Evolutionary conservation across 1,140 invertebrate genomes (phyloP).

Genomic region (Mycetomoellerius zeteki): DNA sequence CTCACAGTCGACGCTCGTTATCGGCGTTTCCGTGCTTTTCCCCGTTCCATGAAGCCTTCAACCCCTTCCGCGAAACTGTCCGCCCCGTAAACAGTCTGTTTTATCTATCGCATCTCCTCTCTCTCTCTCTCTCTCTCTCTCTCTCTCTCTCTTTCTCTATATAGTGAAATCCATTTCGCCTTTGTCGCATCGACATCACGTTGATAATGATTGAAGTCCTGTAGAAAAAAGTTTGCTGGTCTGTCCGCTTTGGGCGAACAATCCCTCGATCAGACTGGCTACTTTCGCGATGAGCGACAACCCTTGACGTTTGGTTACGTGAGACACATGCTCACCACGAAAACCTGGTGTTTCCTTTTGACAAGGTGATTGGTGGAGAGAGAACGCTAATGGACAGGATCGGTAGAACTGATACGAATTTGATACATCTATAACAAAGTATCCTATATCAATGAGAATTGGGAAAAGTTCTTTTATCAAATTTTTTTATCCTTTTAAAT

Average conservation of each 20-base stretch:
- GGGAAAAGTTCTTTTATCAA: background rate
- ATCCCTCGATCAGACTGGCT: background rate
- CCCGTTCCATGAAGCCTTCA: conserved; percentile 62
- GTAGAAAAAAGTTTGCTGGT: conserved; percentile 62
- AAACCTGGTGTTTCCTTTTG: conserved; percentile 4
- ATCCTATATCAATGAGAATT: background rate
- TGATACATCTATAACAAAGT: background rate
- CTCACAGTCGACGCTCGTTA: conserved; percentile 71
- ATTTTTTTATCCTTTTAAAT: background rate
- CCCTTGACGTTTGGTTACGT: conserved; percentile 48
- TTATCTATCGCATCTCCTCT: conserved; percentile 63
- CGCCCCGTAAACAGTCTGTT: conserved; percentile 61
- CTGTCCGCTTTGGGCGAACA: background rate
- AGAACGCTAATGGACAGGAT: background rate
- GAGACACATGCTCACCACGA: conserved; percentile 17
- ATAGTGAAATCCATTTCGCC: conserved; percentile 59
- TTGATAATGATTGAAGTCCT: conserved; percentile 60
- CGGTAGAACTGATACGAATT: background rate
- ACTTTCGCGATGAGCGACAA: conserved; percentile 56
- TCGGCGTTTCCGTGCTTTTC: conserved; percentile 71
- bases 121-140: too few relatives aligned
- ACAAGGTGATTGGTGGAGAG: background rate
- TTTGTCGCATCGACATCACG: conserved; percentile 54
- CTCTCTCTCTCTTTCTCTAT: background rate
- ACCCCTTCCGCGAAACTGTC: conserved; percentile 56